A percentile compares a stretch with the other conserved stretches of the same genome.
These are phyloP conservation scores for Phaethon lepturus DNA, from an alignment of 2,113 vertebrate genomes.

Conservation along the genomic window DNA sequence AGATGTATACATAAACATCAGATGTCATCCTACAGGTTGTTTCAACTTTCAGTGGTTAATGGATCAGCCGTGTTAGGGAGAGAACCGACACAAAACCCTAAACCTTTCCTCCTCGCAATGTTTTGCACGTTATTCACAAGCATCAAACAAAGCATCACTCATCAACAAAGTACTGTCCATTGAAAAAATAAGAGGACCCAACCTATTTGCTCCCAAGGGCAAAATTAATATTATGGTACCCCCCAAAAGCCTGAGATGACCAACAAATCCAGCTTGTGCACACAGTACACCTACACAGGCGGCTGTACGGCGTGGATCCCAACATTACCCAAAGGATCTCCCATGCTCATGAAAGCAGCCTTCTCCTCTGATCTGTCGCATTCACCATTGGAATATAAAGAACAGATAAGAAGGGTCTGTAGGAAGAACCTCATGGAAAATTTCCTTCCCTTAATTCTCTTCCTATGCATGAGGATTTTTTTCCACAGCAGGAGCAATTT, in stretches of 20 bases:
- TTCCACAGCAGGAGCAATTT: conserved; percentile 10
- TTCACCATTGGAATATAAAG: neutral
- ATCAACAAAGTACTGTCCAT: neutral
- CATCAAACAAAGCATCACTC: neutral
- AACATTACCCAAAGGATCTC: neutral
- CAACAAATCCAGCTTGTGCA: neutral
- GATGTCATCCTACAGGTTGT: neutral
- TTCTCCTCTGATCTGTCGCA: neutral
- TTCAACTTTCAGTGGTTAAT: neutral
- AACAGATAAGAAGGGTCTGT: neutral
- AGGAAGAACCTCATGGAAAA: neutral
- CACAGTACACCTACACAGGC: neutral
- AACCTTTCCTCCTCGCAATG: neutral
- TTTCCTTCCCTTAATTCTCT: neutral
- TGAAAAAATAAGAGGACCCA: neutral
- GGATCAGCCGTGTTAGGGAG: neutral
- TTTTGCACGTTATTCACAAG: neutral
- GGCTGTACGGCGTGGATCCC: fast-evolving
- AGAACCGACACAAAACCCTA: neutral
- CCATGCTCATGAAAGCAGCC: neutral
- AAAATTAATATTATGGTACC: neutral
- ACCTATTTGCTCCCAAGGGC: neutral
- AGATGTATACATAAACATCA: neutral
- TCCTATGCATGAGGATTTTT: neutral
- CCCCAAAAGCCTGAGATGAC: neutral